Evolutionary conservation across 2,113 vertebrate species (phyloP), one percentile per base, ranked within the genome.

Genomic region (Pandion haliaetus): DNA sequence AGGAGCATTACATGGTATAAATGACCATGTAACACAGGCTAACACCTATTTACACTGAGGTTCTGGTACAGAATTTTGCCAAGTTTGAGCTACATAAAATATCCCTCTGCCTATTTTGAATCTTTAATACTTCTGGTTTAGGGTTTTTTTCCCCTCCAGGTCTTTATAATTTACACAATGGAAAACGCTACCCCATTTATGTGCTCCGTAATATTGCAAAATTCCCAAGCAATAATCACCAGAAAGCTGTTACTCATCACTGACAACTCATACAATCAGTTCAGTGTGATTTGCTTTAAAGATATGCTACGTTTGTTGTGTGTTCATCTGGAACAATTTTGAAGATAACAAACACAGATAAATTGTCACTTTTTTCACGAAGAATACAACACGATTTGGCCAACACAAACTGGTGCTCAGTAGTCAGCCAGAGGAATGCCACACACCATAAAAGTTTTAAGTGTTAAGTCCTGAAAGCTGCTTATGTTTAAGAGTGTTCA

Each of bases 351-450:
- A 59, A 32, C 54, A 52, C 12, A 59, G 70, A 82, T 67, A 90
- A 74, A 79, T n/a, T 81, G 72, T 86, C 77, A 18, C 63, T 42
- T 93, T 81, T 73, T 92, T 45, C 57, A 26, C 34, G 0, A 1
- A 54, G 57, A 87, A 18, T 17, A 58, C 49, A 88, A 6, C 36
- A 36, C 0, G 0, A 58, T 78, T 49, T 84, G 87, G 90, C 72
- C 0, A 0, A 79, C 66, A 74, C 90, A 92, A 90, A 26, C 70
- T 44, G 55, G 52, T 93, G 8, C 79, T 79, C 77, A 20, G 88
- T 86, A 92, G 70, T 63, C 85, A 90, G 82, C 47, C 78, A 90
- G 61, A 69, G 36, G 73, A 96, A 85, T 31, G n/a, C 74, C 44
- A 86, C 62, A 92, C 62, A 57, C 71, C 29, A 23, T 82, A 69